phyloP scores from a whole-genome alignment of 2,888 invertebrate genomes.

The Scaptomyza cyrtandrae region DNA sequence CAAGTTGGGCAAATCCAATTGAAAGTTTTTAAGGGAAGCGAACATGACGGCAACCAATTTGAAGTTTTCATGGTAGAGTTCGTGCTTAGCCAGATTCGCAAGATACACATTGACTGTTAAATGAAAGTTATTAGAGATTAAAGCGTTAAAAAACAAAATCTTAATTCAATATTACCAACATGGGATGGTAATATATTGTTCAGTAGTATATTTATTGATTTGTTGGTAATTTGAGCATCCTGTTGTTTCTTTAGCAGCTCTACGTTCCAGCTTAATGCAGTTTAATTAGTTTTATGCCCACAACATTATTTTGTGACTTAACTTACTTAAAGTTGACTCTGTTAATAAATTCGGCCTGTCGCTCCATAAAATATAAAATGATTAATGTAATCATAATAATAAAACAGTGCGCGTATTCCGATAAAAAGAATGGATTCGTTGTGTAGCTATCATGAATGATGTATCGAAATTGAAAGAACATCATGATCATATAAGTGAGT shows the following conservation, averaged over 20 bases:
- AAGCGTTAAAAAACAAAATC: slow-evolving; percentile 60
- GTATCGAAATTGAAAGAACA: slow-evolving; percentile 86
- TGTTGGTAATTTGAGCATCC: slow-evolving; percentile 92
- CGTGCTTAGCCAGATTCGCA: slow-evolving; percentile 88
- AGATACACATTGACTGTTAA: slow-evolving; percentile 86
- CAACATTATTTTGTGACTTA: neutral
- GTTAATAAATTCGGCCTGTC: slow-evolving; percentile 94
- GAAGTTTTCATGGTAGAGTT: slow-evolving; percentile 94
- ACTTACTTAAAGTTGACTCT: slow-evolving; percentile 91
- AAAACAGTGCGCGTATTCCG: slow-evolving; percentile 89
- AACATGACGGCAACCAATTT: slow-evolving; percentile 97
- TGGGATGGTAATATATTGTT: slow-evolving; percentile 96
- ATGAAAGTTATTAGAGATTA: slow-evolving; percentile 86
- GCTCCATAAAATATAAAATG: slow-evolving; percentile 92
- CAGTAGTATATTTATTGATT: slow-evolving; percentile 94
- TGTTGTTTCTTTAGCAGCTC: slow-evolving; percentile 92
- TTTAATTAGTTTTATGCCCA: fast-evolving
- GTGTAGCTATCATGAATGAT: slow-evolving; percentile 87
- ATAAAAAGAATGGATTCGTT: slow-evolving; percentile 88
- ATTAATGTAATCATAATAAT: slow-evolving; percentile 89
- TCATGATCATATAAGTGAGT: slow-evolving; percentile 88
- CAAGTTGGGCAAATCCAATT: slow-evolving; percentile 87
- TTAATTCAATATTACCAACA: slow-evolving; percentile 88
- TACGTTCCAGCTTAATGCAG: slow-evolving; percentile 86
- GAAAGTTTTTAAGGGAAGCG: slow-evolving; percentile 94